Conservation (phyloP, 2,797 vertebrate genomes). For the Enteromius fasciolatus region DNA sequence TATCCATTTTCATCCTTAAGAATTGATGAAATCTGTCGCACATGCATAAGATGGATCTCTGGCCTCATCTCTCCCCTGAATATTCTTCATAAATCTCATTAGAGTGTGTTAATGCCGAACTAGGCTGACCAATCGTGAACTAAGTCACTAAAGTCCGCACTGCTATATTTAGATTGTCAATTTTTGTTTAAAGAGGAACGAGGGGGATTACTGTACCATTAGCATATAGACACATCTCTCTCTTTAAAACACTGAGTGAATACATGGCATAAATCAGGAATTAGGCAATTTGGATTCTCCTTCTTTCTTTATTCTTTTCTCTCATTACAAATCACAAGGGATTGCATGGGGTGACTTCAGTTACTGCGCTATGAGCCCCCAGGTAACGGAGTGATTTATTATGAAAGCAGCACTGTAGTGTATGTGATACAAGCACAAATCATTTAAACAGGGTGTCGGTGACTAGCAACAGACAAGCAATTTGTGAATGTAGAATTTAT, state of each 20-base stretch:
- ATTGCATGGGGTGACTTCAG: too few relatives aligned
- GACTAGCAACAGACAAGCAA: constrained; percentile 4
- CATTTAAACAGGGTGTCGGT: constrained; percentile 33
- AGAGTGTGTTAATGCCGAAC: constrained; percentile 43
- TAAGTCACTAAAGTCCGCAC: constrained; percentile 43
- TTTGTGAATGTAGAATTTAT: not conserved
- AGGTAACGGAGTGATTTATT: constrained; percentile 40
- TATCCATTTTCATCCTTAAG: constrained; percentile 32
- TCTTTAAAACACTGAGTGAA: constrained; percentile 6
- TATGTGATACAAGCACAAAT: constrained; percentile 31
- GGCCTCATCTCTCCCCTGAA: constrained; percentile 38
- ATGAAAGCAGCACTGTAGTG: constrained; percentile 44
- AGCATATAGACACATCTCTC: constrained; percentile 39
- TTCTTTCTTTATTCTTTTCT: constrained; percentile 8
- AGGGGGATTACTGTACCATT: constrained; percentile 23
- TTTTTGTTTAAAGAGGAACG: constrained; percentile 34
- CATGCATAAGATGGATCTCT: constrained; percentile 44
- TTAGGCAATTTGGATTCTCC: constrained; percentile 1
- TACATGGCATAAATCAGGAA: not conserved
- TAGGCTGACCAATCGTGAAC: constrained; percentile 35
- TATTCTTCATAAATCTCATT: constrained; percentile 52
- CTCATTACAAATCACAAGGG: constrained; percentile 32
- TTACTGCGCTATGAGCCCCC: constrained; percentile 32
- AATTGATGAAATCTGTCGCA: constrained; percentile 36
- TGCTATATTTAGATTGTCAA: constrained; percentile 50